Evolutionary conservation across 1,140 invertebrate species (phyloP), one percentile per base, ranked within the genome.

Genomic region (Fopius arisanus): DNA sequence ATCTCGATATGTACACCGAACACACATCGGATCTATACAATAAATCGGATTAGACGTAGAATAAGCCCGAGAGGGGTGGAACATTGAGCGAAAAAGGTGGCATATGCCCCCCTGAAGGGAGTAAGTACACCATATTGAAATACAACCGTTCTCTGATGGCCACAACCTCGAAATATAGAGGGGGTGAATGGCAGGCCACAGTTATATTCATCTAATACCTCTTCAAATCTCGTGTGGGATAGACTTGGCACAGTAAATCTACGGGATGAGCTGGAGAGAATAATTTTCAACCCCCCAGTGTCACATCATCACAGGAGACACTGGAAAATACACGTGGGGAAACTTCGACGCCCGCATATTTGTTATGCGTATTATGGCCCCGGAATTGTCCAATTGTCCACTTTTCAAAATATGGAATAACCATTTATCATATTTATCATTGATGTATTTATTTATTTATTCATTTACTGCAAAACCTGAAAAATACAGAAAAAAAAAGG

Each of bases 21-120:
- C 12, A 40, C 31, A 63, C n/a, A 31, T 16, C 29, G n/a, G 37
- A 40, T 31, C 62, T 79, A 75, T 82, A 79, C 78, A 79, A 83
- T 83, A 84, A 84, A 84, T 84, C 83, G 82, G 83, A 84, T 84
- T 84, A 84, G 66, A 69, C 70, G 74, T n/a, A 19, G 41, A 43
- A n/a, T 37, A 71, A 71, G 63, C 51, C 33, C 33, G 29, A 41
- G 48, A 41, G 33, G 62, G 59, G 70, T 71, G 37, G 70, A 48
- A 72, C 59, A 23, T 37, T 48, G 59, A 62, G 65, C 62, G 77
- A 48, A 65, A 73, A 54, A 70, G 29, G 59, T 63, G 41, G 73
- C 76, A 82, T 82, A 82, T 82, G 81, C n/a, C 54, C 23, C 54
- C 51, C 28, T 16, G 14, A 65, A 65, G 62, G 62, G 62, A 31